Conservation (phyloP, 1,140 invertebrate species). For the Scylla paramamosain region DNA sequence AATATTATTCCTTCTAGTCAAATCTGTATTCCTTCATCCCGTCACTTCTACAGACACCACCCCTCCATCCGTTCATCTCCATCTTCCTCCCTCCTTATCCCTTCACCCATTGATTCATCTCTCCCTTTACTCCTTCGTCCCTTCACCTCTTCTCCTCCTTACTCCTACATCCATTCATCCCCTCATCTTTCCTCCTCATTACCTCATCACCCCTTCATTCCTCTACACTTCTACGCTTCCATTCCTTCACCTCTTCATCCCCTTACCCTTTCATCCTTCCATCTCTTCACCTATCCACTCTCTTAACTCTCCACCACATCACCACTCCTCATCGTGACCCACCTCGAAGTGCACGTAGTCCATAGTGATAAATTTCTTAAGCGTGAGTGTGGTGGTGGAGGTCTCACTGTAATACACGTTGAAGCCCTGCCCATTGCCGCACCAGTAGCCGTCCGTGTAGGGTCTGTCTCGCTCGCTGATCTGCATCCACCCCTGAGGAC, state of each 20-base stretch:
- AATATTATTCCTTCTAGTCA: too few species aligned
- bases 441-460: slow-evolving; percentile 89
- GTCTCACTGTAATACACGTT: slow-evolving; percentile 93
- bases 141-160: too few species aligned
- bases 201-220: too few species aligned
- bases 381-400: slow-evolving; percentile 87
- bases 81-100: too few species aligned
- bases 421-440: slow-evolving; percentile 90
- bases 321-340: neutral
- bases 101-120: too few species aligned
- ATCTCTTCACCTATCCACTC: neutral
- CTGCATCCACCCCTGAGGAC: slow-evolving; percentile 83
- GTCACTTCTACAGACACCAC: too few species aligned
- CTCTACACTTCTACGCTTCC: too few species aligned
- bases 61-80: too few species aligned
- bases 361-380: slow-evolving; percentile 86
- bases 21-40: too few species aligned
- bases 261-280: neutral
- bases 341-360: slow-evolving; percentile 76
- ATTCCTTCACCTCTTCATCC: too few species aligned
- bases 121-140: too few species aligned
- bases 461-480: slow-evolving; percentile 87
- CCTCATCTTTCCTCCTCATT: neutral
- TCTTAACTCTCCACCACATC: neutral
- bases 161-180: neutral